phyloP scores from a whole-genome alignment of 2,888 invertebrate species.

The Achlya flavicornis region DNA sequence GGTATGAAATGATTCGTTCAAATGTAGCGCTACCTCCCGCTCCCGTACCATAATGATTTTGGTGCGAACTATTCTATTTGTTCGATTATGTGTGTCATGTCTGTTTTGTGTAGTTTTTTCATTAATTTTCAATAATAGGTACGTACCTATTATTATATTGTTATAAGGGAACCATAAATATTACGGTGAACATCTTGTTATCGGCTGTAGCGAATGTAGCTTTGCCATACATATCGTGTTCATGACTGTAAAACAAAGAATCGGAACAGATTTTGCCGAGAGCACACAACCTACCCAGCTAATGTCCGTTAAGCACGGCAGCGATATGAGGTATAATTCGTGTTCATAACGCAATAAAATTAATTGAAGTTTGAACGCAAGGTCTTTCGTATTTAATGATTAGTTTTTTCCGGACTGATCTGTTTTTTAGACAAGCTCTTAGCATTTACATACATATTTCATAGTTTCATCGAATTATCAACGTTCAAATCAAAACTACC shows the following conservation, averaged over 20 bases:
- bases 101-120: too few species aligned
- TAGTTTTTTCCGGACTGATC: background rate
- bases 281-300: background rate
- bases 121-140: too few species aligned
- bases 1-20: too few species aligned
- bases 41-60: too few species aligned
- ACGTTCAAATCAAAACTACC: too few species aligned
- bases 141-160: too few species aligned
- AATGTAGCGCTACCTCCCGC: too few species aligned
- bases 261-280: background rate
- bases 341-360: background rate
- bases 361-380: background rate
- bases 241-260: background rate
- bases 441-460: background rate
- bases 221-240: background rate
- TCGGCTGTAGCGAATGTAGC: background rate
- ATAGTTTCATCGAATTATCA: background rate
- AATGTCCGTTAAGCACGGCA: conserved; percentile 1
- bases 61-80: too few species aligned
- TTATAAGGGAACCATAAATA: background rate
- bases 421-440: background rate
- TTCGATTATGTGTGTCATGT: too few species aligned
- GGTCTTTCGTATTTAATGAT: background rate
- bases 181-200: background rate
- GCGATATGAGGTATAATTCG: background rate